Base-by-base conservation (phyloP, 2,113 vertebrate species). In the Toxotes jaculatrix region DNA sequence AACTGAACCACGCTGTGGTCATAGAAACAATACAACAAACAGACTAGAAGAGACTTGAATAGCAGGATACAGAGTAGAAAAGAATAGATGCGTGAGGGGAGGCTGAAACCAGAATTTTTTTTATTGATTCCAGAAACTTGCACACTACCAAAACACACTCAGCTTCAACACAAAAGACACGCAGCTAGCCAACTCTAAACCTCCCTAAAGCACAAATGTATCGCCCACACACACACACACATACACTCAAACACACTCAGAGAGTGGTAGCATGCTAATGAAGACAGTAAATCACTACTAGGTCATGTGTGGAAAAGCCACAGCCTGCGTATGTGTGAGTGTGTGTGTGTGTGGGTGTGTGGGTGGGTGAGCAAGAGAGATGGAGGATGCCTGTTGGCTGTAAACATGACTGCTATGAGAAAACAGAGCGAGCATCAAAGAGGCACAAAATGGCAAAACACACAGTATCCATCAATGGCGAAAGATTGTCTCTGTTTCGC, bases 211-310 rank as follows among this genome's bases (percentile, higher is more conserved):
- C 91, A 72, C 69, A 77, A 86, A 69, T 43, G 83, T 47, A 85
- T 84, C 85, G 74, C 90, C 85, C 78, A 80, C 78, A 62, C 57
- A 62, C 57, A 61, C 43, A 61, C 32, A 45, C 40, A 45, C 62
- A 87, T 82, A 85, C 85, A 84, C 27, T 1, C 76, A 67, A 60
- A 83, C 34, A 82, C 63, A 72, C 68, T 74, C 74, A 79, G 16
- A 51, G 74, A 82, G 53, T 38, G 60, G 74, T 69, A 87, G 74
- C 86, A 89, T 90, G 90, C 88, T 95, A 94, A 95, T 93, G 93
- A 95, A 94, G 94, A 95, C 91, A 93, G 92, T 94, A 93, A 93
- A 95, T 94, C 92, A 94, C 92, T 91, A 90, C 89, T 81, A 93
- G 94, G 94, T 95, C 94, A 94, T 93, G 91, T 93, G 92, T 91